A percentile compares a stretch with the other conserved stretches of the same genome.
These are phyloP conservation scores for Porites lutea DNA, from an alignment of 64 coral and sea anemone species.

Conservation along the genomic window DNA sequence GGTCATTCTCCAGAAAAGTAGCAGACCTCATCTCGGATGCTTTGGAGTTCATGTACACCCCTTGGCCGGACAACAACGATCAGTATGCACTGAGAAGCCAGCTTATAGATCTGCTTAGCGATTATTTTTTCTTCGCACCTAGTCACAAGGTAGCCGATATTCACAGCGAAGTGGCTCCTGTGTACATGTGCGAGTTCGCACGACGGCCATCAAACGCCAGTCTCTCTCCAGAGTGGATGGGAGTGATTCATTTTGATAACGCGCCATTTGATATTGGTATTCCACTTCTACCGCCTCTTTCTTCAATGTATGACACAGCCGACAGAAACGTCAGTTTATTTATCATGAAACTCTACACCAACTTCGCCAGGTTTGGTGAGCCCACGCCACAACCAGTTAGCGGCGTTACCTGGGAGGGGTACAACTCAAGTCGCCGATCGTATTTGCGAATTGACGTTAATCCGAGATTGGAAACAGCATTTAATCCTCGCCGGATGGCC, in stretches of 20 bases:
- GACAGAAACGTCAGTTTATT: conserved; percentile 64
- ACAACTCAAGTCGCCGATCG: not conserved
- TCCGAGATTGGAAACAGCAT: not conserved
- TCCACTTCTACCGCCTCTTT: not conserved
- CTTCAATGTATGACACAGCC: conserved; percentile 42
- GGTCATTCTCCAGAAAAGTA: no score
- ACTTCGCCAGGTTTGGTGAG: conserved; percentile 58
- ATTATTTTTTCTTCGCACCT: no score
- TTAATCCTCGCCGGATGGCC: conserved; percentile 8
- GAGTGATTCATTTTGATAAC: conserved; percentile 58
- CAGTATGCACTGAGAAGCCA: no score
- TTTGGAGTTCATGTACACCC: no score
- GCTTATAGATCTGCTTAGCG: no score
- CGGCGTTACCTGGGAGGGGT: conserved; percentile 23
- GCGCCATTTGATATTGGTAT: conserved; percentile 60
- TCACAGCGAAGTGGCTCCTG: no score
- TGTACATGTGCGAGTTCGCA: no score
- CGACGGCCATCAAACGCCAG: not conserved
- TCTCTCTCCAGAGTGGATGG: conserved; percentile 26
- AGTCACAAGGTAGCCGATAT: no score
- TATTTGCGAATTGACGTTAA: not conserved
- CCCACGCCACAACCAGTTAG: conserved; percentile 36
- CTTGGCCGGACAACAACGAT: no score
- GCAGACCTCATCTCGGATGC: no score
- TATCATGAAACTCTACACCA: conserved; percentile 54